Evolutionary conservation across 35 echinoderm and acorn worm species (phyloP), one percentile per base, ranked within the genome.

Genomic region (Strongylocentrotus purpuratus): DNA sequence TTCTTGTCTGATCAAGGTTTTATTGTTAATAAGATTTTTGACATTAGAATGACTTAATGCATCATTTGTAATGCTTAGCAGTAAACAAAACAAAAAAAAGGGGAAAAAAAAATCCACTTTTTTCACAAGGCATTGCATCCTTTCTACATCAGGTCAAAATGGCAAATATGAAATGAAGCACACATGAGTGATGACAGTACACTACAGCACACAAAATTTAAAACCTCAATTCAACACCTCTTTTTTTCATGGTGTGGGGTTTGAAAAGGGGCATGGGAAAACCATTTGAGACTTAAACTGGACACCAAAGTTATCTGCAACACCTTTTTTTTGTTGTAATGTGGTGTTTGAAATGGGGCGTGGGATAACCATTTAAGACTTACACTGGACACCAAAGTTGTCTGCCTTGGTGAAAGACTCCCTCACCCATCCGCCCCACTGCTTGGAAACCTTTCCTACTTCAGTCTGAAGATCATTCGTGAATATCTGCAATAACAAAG

Each of bases 371-470:
- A 9, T 88, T 55, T 55, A 9, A 60, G 52, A 95, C 95, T 96
- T 93, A 96, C 95, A 98, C 25, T 71, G 35, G 0, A 96, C 88
- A 20, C 96, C 96, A 33, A 99, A 97, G 86, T 99, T 97, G 86
- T 96, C 94, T 2, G 95, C 97, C 11, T 94, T 95, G 85, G 95
- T 94, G 85, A 94, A 95, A 8, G 61, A 95, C 65, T 99, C 97
- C 22, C 94, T 96, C 31, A 92, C 95, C n/a, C 87, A 50, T 22
- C 97, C 97, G 15, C 86, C 90, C 96, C 97, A 97, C 91, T 99
- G 96, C 95, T 99, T 99, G 61, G 59, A 96, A 41, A 99, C 94
- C 86, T 96, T 97, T 31, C 97, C 96, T 5, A 99, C 71, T 94
- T 99, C 31, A 5, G 33, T 90, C 22, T 94, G 33, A 14, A 46